Conservation (phyloP, 2,888 invertebrate genomes). For the Polydrusus tereticollis region DNA sequence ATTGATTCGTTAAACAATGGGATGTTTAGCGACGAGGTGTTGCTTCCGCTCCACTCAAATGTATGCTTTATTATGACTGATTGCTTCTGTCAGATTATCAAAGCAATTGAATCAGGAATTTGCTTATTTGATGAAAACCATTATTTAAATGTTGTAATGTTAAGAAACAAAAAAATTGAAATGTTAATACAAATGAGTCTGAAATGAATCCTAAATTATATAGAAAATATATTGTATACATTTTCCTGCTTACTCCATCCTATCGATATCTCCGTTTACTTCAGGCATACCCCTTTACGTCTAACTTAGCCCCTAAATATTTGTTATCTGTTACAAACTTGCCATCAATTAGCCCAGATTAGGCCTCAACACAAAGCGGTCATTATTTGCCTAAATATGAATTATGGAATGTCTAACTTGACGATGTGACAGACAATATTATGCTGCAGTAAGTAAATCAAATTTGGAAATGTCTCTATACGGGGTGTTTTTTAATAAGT, state of each 20-base stretch:
- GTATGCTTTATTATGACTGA: slow-evolving; percentile 4
- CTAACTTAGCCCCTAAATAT: not conserved
- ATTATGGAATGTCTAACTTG: slow-evolving; percentile 8
- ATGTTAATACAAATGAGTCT: too few relatives aligned
- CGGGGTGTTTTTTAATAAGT: too few relatives aligned
- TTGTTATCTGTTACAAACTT: slow-evolving; percentile 13
- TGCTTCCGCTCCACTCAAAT: not conserved
- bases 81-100: not conserved
- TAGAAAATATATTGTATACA: too few relatives aligned
- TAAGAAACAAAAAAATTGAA: too few relatives aligned
- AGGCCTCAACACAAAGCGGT: slow-evolving; percentile 28
- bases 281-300: not conserved
- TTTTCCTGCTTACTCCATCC: too few relatives aligned
- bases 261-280: not conserved
- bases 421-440: too few relatives aligned
- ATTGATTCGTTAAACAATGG: slow-evolving; percentile 25
- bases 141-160: too few relatives aligned
- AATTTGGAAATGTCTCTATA: too few relatives aligned
- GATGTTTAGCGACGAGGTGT: slow-evolving; percentile 11
- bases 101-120: not conserved
- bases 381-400: slow-evolving; percentile 22
- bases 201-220: too few relatives aligned
- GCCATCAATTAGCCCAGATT: slow-evolving; percentile 32
- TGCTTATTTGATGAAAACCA: too few relatives aligned
- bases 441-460: too few relatives aligned